These are phyloP conservation scores for Palaemon carinicauda DNA, from an alignment of 1,140 invertebrate genomes.

Conservation along the genomic window DNA sequence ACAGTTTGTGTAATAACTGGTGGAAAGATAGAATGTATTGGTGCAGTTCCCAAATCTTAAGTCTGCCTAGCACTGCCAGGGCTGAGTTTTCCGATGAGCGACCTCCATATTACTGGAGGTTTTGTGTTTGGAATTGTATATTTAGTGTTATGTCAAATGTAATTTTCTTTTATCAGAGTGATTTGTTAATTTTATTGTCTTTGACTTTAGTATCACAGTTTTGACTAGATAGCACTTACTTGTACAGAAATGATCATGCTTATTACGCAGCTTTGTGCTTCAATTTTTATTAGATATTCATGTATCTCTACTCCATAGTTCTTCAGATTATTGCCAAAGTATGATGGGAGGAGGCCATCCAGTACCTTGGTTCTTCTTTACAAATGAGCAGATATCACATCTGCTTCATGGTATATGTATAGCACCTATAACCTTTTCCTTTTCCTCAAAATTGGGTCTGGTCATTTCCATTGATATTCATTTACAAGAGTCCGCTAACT, in stretches of 20 bases:
- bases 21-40: slow-evolving; percentile 42
- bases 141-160: slow-evolving; percentile 45
- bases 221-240: slow-evolving; percentile 51
- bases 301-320: slow-evolving; percentile 45
- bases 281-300: slow-evolving; percentile 44
- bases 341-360: slow-evolving; percentile 36
- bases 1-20: slow-evolving; percentile 50
- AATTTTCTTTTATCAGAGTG: slow-evolving; percentile 28
- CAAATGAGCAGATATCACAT: slow-evolving; percentile 33
- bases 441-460: slow-evolving; percentile 13
- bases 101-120: slow-evolving; percentile 32
- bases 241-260: slow-evolving; percentile 49
- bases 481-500: slow-evolving; percentile 9
- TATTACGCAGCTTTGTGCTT: slow-evolving; percentile 53
- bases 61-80: slow-evolving; percentile 56
- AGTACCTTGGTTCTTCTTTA: slow-evolving; percentile 31
- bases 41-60: slow-evolving; percentile 48
- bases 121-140: slow-evolving; percentile 43
- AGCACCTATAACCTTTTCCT: slow-evolving; percentile 5
- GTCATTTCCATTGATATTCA: background rate
- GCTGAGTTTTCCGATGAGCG: slow-evolving; percentile 48
- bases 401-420: slow-evolving; percentile 45
- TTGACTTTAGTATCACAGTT: slow-evolving; percentile 51
- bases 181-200: slow-evolving; percentile 47
- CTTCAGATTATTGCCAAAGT: slow-evolving; percentile 51